phyloP scores from a whole-genome alignment of 2,113 vertebrate species.

The Etheostoma cragini region DNA sequence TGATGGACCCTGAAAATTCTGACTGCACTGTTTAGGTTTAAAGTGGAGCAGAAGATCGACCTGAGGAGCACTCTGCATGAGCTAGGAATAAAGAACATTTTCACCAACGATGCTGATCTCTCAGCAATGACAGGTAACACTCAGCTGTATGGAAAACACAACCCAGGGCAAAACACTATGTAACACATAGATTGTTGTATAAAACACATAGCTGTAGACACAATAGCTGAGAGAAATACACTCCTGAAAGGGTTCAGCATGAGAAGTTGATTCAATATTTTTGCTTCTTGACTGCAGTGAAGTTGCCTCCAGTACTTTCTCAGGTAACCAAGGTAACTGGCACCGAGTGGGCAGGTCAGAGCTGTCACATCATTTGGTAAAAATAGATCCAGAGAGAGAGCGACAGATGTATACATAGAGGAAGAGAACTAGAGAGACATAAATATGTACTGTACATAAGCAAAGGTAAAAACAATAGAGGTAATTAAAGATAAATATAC shows the following conservation, averaged over 20 bases:
- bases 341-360: conserved; percentile 61
- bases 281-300: conserved; percentile 43
- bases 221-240: conserved; percentile 14
- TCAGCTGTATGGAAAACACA: conserved; percentile 4
- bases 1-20: not conserved
- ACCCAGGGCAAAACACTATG: not conserved
- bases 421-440: not conserved
- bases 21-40: conserved; percentile 85
- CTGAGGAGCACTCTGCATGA: conserved; percentile 90
- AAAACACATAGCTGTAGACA: not conserved
- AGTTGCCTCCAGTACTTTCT: conserved; percentile 59
- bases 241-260: conserved; percentile 10
- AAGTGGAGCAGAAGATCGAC: conserved; percentile 95
- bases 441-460: not conserved
- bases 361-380: conserved; percentile 61
- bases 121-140: conserved; percentile 92
- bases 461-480: not conserved
- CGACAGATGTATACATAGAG: conserved; percentile 7
- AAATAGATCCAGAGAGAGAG: conserved; percentile 65
- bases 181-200: not conserved
- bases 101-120: conserved; percentile 91
- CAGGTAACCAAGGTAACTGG: conserved; percentile 80
- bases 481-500: not conserved
- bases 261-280: conserved; percentile 29
- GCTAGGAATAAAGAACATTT: conserved; percentile 92